phyloP scores from a whole-genome alignment of 2,888 invertebrate genomes.

The Antitype chi region DNA sequence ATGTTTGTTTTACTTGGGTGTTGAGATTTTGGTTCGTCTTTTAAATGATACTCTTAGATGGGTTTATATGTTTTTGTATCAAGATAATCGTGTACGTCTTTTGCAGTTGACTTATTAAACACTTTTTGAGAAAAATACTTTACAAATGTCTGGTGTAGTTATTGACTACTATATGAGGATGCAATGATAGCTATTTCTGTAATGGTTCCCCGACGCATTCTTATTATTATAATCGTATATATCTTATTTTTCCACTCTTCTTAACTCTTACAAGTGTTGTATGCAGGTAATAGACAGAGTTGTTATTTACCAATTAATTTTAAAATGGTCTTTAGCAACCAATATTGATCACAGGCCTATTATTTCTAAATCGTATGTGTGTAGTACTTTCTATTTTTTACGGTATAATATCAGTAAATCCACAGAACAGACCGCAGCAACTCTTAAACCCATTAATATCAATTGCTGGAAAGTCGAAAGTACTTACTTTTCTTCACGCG shows the following conservation, averaged over 20 bases:
- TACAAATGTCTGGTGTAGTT: neutral
- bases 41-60: neutral
- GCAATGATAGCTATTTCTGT: neutral
- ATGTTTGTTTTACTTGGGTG: slow-evolving; percentile 72
- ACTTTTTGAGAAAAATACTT: neutral
- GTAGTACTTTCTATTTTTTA: slow-evolving; percentile 29
- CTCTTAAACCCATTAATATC: slow-evolving; percentile 67
- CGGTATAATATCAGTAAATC: slow-evolving; percentile 16
- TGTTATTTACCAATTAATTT: neutral
- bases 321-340: neutral
- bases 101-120: neutral
- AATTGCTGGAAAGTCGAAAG: slow-evolving; percentile 76
- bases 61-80: neutral
- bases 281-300: neutral
- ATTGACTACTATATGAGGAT: neutral
- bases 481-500: slow-evolving; percentile 65
- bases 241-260: neutral
- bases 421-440: slow-evolving; percentile 40
- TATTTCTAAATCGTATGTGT: slow-evolving; percentile 3
- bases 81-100: neutral
- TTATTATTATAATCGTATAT: neutral
- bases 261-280: neutral
- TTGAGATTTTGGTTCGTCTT: slow-evolving; percentile 49
- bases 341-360: neutral
- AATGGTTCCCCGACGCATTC: neutral